Evolutionary conservation across 2,888 invertebrate genomes (phyloP).

Genomic region (Sinodicranocentrus sp.): DNA sequence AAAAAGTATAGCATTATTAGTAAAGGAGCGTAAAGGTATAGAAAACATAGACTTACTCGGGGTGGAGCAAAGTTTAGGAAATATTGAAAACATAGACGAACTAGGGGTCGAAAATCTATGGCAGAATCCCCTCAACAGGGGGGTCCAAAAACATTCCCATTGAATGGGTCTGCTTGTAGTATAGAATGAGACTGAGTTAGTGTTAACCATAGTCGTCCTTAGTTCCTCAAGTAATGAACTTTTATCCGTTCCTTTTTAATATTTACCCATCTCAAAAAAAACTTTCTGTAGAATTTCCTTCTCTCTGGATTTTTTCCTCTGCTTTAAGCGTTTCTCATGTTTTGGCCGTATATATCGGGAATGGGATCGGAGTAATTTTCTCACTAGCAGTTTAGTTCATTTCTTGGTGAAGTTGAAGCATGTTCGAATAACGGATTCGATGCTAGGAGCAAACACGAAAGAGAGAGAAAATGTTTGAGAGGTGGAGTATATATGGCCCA

Average conservation of each 20-base stretch:
- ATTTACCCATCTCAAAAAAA: conserved; percentile 59
- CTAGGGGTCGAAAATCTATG: too few species aligned
- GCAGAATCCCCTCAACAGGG: too few species aligned
- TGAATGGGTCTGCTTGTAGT: too few species aligned
- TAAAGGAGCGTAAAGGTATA: too few species aligned
- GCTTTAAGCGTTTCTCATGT: conserved; percentile 17
- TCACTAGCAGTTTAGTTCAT: neutral
- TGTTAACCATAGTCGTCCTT: too few species aligned
- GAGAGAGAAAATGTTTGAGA: too few species aligned
- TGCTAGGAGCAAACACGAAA: neutral
- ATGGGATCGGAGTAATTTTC: neutral
- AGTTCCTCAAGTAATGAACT: conserved; percentile 59
- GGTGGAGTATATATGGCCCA: neutral
- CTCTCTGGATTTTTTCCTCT: conserved; percentile 17
- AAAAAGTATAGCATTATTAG: too few species aligned
- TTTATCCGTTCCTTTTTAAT: conserved; percentile 58
- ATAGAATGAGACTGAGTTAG: too few species aligned
- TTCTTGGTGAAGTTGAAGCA: conserved; percentile 21
- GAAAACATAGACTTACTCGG: too few species aligned
- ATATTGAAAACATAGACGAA: too few species aligned
- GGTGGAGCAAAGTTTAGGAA: too few species aligned
- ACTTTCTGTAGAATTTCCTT: conserved; percentile 13
- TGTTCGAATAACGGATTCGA: conserved; percentile 16
- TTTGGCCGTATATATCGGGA: neutral
- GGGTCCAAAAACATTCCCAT: too few species aligned